A percentile compares a stretch with the other conserved stretches of the same genome.
These are phyloP conservation scores for Cephonodes hylas DNA, from an alignment of 2,888 invertebrate species.

Conservation along the genomic window DNA sequence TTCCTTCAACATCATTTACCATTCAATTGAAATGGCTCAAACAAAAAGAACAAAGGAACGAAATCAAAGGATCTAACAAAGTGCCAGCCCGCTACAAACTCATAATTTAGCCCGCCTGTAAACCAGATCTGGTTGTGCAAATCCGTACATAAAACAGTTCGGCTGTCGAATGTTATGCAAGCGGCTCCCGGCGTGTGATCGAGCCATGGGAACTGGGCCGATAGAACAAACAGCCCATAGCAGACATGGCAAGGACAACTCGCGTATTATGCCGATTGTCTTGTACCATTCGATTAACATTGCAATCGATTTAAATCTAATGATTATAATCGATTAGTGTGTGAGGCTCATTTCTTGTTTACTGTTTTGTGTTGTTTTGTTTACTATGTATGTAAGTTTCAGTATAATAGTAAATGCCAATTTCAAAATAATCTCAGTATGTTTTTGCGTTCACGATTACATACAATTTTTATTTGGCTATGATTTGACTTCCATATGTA, in stretches of 20 bases:
- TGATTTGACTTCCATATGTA: neutral
- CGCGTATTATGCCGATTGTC: neutral
- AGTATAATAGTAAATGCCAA: too few relatives aligned
- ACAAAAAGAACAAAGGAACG: neutral
- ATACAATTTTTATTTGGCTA: neutral
- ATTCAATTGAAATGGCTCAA: neutral
- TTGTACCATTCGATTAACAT: neutral
- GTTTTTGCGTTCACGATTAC: too few relatives aligned
- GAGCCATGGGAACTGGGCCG: constrained; percentile 34
- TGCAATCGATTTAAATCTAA: neutral
- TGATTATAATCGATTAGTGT: neutral
- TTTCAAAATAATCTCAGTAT: too few relatives aligned
- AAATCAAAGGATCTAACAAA: neutral
- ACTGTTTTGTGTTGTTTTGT: neutral
- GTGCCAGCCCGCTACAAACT: neutral
- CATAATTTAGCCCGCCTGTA: neutral
- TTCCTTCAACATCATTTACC: too few relatives aligned
- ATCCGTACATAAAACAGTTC: constrained; percentile 1
- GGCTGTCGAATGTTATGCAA: constrained; percentile 7
- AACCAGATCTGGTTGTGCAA: neutral
- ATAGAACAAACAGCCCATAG: constrained; percentile 13
- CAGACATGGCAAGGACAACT: constrained; percentile 21
- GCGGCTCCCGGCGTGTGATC: constrained; percentile 5
- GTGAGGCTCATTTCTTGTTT: neutral
- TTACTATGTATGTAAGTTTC: neutral